phyloP scores from a whole-genome alignment of 2,113 vertebrate species.

The Buteo buteo region DNA sequence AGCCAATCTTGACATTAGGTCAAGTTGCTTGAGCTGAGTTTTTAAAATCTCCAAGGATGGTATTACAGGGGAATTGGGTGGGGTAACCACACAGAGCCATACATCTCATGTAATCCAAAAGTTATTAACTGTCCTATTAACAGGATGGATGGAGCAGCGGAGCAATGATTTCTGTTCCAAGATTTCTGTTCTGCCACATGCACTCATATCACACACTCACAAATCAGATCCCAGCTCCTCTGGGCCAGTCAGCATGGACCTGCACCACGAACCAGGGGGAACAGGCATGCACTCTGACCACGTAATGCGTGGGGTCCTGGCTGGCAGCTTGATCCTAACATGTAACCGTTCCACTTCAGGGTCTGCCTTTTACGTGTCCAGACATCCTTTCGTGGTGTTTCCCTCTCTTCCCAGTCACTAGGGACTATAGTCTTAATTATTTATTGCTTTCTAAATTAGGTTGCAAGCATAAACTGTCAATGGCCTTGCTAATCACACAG shows the following conservation, averaged over 20 bases:
- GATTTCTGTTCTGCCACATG: neutral
- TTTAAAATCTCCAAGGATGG: neutral
- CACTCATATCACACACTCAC: neutral
- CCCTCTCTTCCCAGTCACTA: neutral
- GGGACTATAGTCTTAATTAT: neutral
- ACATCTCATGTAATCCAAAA: neutral
- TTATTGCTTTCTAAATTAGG: neutral
- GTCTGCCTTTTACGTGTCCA: neutral
- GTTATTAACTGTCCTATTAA: neutral
- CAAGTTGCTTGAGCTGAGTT: neutral
- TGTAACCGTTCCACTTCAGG: neutral
- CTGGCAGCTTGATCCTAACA: neutral
- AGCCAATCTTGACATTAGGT: neutral
- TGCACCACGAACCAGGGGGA: too few relatives aligned
- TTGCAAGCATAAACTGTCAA: neutral
- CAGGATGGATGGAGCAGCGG: neutral
- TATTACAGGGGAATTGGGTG: accelerated
- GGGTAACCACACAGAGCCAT: neutral
- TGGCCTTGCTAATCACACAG: neutral
- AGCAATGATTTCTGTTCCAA: neutral
- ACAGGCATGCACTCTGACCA: neutral
- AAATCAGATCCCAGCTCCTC: neutral
- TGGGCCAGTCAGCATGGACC: neutral
- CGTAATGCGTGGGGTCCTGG: accelerated
- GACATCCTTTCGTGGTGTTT: neutral